Evolutionary conservation across 92 coral and sea anemone genomes (phyloP), one percentile per base, ranked within the genome.

Genomic region (Zoanthus solanderi): DNA sequence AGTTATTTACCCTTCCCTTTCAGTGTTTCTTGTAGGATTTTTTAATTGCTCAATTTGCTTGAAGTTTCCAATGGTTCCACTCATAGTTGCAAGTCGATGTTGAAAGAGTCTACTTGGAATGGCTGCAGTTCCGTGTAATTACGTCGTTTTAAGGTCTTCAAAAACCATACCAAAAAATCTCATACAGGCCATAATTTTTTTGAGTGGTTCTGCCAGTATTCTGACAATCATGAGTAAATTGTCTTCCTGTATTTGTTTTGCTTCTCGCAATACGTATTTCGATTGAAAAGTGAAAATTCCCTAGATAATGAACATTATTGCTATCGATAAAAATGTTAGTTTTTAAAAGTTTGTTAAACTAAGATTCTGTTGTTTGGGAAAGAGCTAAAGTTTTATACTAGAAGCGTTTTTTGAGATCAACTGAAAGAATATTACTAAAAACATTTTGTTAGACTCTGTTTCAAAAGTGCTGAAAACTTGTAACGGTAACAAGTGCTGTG

Each of bases 91-190:
- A 8, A 57, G 17, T 46, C 72, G 82, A 32, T 85, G 88, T 45
- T 85, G 88, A 71, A 78, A 78, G 16, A 30, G 23, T 54, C 78
- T 85, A 8, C 68, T 74, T 11, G 23, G 23, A 23, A 23, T 23
- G 88, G 88, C 14, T 57, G 82, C n/a, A 68, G 71, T 58, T 7
- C 72, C 42, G 88, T 31, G 29, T 84, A 29, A 66, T 32, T 45
- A 47, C 80, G 6, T 85, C 82, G 88, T 85, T 47, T 37, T 56
- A 54, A 32, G 83, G 68, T 0, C 71, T 85, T 13, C 42, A 85
- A 52, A 85, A 85, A 58, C 31, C 18, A 3, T 73, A 57, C 73
- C 88, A 53, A 31, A 54, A 84, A 6, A 23, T 23, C 56, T 56
- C 56, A 85, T 14, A 57, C 88, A 18, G 56, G 29, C 45, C 32